Evolutionary conservation across 2,797 vertebrate species (phyloP).

Genomic region (Pantherophis vulpinus): DNA sequence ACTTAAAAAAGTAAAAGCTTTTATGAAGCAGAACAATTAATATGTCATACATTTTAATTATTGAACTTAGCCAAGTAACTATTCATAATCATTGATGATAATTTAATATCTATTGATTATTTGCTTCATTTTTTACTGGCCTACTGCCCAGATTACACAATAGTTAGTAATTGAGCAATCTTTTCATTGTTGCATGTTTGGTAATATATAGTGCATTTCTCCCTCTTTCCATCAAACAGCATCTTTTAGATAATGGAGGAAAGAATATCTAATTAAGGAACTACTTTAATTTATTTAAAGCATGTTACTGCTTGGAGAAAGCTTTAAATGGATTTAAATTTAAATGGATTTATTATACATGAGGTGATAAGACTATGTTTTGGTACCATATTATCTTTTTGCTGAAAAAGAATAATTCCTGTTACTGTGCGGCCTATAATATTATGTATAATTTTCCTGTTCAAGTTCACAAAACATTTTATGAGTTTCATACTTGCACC

Average conservation of each 20-base stretch:
- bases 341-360: not conserved
- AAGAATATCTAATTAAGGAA: conserved; percentile 57
- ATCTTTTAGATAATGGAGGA: conserved; percentile 57
- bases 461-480: conserved; percentile 11
- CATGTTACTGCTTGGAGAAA: not conserved
- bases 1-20: conserved; percentile 20
- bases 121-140: conserved; percentile 51
- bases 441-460: not conserved
- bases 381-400: conserved; percentile 1
- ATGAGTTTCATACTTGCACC: conserved; percentile 15
- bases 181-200: conserved; percentile 72
- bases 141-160: conserved; percentile 56
- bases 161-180: conserved; percentile 63
- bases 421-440: not conserved
- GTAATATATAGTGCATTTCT: conserved; percentile 65
- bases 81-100: conserved; percentile 49
- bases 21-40: conserved; percentile 14
- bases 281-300: conserved; percentile 42
- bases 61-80: conserved; percentile 37
- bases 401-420: not conserved
- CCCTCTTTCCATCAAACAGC: conserved; percentile 57
- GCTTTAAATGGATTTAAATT: conserved; percentile 6
- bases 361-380: conserved; percentile 7
- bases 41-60: conserved; percentile 26
- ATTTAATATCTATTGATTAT: conserved; percentile 52